Evolutionary conservation across 2,888 invertebrate species (phyloP).

Genomic region (Melinaea menophilus): DNA sequence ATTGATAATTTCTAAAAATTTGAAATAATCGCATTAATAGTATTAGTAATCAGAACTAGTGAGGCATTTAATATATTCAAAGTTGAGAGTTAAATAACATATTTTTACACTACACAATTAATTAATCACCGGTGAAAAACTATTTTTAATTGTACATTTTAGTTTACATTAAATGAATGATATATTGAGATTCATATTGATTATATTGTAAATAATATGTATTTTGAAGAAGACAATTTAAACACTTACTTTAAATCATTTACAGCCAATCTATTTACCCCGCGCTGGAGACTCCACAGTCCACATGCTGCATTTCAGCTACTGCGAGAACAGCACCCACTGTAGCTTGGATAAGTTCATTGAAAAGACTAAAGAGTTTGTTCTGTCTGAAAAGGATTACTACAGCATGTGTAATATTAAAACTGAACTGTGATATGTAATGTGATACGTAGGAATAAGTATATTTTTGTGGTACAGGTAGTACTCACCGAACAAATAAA

Average conservation of each 20-base stretch:
- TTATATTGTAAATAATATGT: neutral
- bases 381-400: constrained; percentile 53
- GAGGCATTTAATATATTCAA: no score
- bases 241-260: constrained; percentile 17
- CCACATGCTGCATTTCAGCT: constrained; percentile 44
- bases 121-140: no score
- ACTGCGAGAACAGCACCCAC: constrained; percentile 44
- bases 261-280: constrained; percentile 62
- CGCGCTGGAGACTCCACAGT: constrained; percentile 55
- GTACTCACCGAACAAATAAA: no score
- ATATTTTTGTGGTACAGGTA: no score
- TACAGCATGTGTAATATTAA: constrained; percentile 53
- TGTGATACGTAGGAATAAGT: constrained; percentile 7
- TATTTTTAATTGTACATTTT: no score
- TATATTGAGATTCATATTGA: no score
- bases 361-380: constrained; percentile 44
- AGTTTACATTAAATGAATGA: no score
- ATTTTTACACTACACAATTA: no score
- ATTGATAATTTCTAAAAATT: no score
- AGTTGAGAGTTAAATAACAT: no score
- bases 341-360: constrained; percentile 53
- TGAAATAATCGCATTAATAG: no score
- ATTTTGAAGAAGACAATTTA: neutral
- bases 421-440: constrained; percentile 40
- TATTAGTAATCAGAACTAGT: no score